phyloP scores from a whole-genome alignment of 2,797 vertebrate genomes.

The Lutra lutra region DNA sequence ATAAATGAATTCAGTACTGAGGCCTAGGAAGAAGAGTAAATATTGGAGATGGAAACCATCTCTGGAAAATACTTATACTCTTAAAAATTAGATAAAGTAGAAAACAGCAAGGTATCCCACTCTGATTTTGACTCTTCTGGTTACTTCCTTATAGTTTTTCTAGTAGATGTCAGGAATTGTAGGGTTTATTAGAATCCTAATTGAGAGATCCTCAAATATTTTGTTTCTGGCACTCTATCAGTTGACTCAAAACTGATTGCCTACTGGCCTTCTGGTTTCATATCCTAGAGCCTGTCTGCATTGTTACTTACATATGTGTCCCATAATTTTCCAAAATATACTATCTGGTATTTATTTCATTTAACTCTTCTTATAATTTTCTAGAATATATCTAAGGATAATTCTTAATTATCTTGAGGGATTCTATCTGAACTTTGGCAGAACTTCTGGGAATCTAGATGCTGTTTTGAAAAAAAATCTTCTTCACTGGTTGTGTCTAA shows the following conservation, averaged over 20 bases:
- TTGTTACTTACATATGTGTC: not conserved
- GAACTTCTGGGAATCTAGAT: slow-evolving; percentile 8
- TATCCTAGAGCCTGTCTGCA: not conserved
- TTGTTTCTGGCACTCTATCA: slow-evolving; percentile 39
- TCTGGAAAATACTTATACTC: not conserved
- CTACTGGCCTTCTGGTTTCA: slow-evolving; percentile 39
- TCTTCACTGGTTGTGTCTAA: slow-evolving; percentile 21
- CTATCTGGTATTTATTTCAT: not conserved
- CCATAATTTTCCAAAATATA: not conserved
- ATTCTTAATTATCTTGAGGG: slow-evolving; percentile 50
- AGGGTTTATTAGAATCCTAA: not conserved
- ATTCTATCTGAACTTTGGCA: not conserved
- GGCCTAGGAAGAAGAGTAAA: not conserved
- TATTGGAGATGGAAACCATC: not conserved
- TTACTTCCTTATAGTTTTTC: slow-evolving; percentile 24
- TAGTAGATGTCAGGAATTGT: not conserved
- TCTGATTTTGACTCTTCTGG: not conserved
- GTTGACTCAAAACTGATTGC: slow-evolving; percentile 22
- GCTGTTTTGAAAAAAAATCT: slow-evolving; percentile 27
- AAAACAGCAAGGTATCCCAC: not conserved
- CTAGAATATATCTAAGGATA: not conserved
- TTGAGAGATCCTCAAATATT: slow-evolving; percentile 29
- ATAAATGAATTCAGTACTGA: not conserved
- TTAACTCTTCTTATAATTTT: slow-evolving; percentile 5
- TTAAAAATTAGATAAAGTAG: not conserved